phyloP scores from a whole-genome alignment of 2,888 invertebrate species.

The Lithophane ornitopus region DNA sequence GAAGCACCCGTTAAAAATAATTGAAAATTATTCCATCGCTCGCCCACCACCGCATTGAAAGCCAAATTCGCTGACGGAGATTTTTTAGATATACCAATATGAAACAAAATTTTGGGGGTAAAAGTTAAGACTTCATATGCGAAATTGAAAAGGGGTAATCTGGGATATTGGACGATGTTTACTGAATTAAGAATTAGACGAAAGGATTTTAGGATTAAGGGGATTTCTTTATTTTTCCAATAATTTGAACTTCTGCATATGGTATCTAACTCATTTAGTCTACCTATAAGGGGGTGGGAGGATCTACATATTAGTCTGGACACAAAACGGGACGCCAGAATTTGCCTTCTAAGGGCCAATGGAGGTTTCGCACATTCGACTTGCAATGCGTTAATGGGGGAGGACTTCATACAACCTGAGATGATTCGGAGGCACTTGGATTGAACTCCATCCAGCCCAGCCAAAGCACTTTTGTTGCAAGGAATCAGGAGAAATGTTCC shows the following conservation, averaged over 20 bases:
- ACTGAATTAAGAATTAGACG: too few species aligned
- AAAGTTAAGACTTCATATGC: too few species aligned
- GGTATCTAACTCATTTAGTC: neutral
- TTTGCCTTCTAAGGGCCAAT: neutral
- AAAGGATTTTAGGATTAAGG: too few species aligned
- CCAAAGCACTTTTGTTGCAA: neutral
- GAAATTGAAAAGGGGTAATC: too few species aligned
- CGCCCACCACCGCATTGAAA: too few species aligned
- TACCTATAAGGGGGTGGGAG: neutral
- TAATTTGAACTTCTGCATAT: neutral
- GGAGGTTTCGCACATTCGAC: neutral
- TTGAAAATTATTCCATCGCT: too few species aligned
- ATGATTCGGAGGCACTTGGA: neutral
- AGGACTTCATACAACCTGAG: neutral
- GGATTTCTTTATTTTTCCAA: too few species aligned
- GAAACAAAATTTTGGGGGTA: too few species aligned
- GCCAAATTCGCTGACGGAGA: too few species aligned
- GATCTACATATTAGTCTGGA: neutral
- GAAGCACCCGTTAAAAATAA: too few species aligned
- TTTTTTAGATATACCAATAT: too few species aligned
- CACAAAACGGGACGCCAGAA: neutral
- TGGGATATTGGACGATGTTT: too few species aligned
- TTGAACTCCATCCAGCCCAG: neutral
- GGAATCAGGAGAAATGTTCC: neutral
- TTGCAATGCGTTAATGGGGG: neutral